Evolutionary conservation across 2,888 invertebrate genomes (phyloP).

Genomic region (Hoplodrina blanda): DNA sequence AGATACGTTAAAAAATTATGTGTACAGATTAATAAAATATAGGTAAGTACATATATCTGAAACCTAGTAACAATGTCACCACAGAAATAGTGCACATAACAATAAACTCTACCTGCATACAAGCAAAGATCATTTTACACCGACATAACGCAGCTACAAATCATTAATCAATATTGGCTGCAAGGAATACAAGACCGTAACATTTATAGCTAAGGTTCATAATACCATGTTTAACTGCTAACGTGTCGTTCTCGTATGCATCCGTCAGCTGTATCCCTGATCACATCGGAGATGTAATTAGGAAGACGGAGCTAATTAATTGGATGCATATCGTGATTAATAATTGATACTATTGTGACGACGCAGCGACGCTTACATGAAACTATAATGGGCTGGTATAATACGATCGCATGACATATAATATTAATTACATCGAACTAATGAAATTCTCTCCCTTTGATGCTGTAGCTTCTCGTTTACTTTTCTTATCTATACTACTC

Average conservation of each 20-base stretch:
- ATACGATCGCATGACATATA: too few species aligned
- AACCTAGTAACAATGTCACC: too few species aligned
- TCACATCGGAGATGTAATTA: conserved; percentile 17
- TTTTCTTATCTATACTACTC: too few species aligned
- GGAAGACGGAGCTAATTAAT: conserved; percentile 5
- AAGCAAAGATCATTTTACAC: background rate
- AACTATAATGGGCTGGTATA: conserved; percentile 5
- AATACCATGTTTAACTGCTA: background rate
- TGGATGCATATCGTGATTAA: background rate
- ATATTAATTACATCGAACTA: too few species aligned
- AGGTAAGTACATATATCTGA: too few species aligned
- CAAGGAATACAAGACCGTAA: background rate
- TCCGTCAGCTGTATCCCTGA: conserved; percentile 1
- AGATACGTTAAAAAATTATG: too few species aligned
- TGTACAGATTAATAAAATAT: too few species aligned
- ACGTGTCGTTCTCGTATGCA: background rate
- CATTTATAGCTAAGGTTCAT: background rate
- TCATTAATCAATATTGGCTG: background rate
- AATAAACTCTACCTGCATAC: background rate
- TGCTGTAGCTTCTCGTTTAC: too few species aligned
- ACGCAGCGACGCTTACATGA: background rate
- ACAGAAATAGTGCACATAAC: background rate
- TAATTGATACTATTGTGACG: background rate
- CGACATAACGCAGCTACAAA: background rate
- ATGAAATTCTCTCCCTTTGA: too few species aligned